Evolutionary conservation across 92 coral and sea anemone species (phyloP).

Genomic region (Epizoanthus scotinus): DNA sequence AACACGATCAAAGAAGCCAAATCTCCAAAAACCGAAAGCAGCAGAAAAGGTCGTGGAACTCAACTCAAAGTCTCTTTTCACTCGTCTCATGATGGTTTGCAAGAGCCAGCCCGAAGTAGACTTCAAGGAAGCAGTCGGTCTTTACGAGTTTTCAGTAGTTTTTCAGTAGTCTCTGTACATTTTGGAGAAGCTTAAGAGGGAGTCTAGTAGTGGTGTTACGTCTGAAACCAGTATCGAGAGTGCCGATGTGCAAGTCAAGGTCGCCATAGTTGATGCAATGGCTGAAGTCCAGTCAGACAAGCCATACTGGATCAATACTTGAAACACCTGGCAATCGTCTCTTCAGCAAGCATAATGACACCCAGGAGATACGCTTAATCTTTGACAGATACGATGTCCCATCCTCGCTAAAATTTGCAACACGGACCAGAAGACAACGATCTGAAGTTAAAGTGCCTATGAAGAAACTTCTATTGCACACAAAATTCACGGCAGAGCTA

Average conservation of each 20-base stretch:
- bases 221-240: slow-evolving; percentile 25
- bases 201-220: not conserved
- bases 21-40: slow-evolving; percentile 51
- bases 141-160: too few relatives aligned
- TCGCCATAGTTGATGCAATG: slow-evolving; percentile 50
- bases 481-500: slow-evolving; percentile 64
- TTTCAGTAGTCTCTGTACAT: too few relatives aligned
- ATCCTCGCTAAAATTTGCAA: slow-evolving; percentile 37
- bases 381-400: slow-evolving; percentile 55
- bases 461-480: slow-evolving; percentile 48
- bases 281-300: slow-evolving; percentile 55
- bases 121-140: not conserved
- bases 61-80: slow-evolving; percentile 53
- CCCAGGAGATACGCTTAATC: slow-evolving; percentile 20
- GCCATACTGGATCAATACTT: slow-evolving; percentile 32
- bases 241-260: slow-evolving; percentile 31
- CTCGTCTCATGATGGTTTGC: slow-evolving; percentile 54
- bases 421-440: slow-evolving; percentile 36
- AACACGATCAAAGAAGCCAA: slow-evolving; percentile 60
- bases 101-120: slow-evolving; percentile 41
- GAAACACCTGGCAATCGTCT: slow-evolving; percentile 29
- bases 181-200: not conserved
- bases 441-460: slow-evolving; percentile 41
- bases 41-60: slow-evolving; percentile 48
- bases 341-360: slow-evolving; percentile 12